These are phyloP conservation scores for Thunnus albacares DNA, from an alignment of 2,797 vertebrate genomes.

Conservation along the genomic window DNA sequence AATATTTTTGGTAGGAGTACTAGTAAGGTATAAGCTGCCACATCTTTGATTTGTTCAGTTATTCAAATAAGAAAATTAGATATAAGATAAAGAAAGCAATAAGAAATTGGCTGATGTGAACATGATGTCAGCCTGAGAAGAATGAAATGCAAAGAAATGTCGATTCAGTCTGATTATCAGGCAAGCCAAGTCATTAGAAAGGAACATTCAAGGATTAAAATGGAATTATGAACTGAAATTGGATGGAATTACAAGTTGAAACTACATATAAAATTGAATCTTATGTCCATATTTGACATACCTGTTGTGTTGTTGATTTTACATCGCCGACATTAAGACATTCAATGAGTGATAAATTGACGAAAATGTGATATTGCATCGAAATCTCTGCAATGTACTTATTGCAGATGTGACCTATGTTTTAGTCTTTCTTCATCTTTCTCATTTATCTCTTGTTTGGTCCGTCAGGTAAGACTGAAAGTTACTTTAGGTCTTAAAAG, in stretches of 20 bases:
- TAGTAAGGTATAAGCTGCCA: too few species aligned
- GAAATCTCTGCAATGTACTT: background rate
- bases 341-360: background rate
- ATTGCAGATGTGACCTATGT: background rate
- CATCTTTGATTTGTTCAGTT: background rate
- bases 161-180: too few species aligned
- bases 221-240: too few species aligned
- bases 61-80: background rate
- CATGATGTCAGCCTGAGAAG: too few species aligned
- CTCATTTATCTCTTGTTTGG: background rate
- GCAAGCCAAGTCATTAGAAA: too few species aligned
- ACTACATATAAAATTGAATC: too few species aligned
- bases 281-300: background rate
- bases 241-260: too few species aligned
- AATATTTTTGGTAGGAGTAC: too few species aligned
- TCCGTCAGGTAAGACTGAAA: background rate
- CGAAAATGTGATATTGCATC: background rate
- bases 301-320: background rate
- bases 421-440: background rate
- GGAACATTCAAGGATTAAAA: too few species aligned
- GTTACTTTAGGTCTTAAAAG: slow-evolving; percentile 9
- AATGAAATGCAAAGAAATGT: too few species aligned
- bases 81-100: background rate
- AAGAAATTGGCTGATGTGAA: background rate
- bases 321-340: background rate